These are phyloP conservation scores for Heteromurus nitidus DNA, from an alignment of 2,888 invertebrate genomes.

Conservation along the genomic window DNA sequence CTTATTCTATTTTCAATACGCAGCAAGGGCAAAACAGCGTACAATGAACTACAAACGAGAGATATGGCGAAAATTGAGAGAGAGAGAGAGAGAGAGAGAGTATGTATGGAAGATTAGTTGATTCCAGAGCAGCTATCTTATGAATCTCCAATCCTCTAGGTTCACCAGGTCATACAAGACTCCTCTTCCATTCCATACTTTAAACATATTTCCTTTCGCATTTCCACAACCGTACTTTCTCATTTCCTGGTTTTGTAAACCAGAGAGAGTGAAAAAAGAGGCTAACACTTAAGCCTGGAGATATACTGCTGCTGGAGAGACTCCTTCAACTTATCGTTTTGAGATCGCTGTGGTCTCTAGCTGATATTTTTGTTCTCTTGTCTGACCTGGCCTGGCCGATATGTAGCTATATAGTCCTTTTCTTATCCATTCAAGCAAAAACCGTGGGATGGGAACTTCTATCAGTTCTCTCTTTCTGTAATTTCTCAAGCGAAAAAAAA, in stretches of 20 bases:
- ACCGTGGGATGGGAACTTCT: conserved; percentile 33
- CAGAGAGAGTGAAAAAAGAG: not conserved
- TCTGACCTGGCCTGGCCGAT: conserved; percentile 47
- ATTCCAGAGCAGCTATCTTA: not conserved
- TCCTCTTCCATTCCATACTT: not conserved
- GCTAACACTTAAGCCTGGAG: not conserved
- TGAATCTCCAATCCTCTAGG: conserved; percentile 5
- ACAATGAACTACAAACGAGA: too few species aligned
- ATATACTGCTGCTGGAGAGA: not conserved
- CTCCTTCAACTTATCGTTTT: not conserved
- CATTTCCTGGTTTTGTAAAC: conserved; percentile 42
- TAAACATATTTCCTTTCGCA: not conserved
- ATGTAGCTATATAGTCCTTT: conserved; percentile 29
- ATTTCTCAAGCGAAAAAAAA: conserved; percentile 39
- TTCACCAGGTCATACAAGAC: conserved; percentile 16
- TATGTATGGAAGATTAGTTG: conserved; percentile 8
- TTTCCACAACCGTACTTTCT: conserved; percentile 15
- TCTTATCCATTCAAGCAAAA: conserved; percentile 38
- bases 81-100: not conserved
- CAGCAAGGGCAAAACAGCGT: too few species aligned
- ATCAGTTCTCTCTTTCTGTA: conserved; percentile 35
- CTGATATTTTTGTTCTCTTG: conserved; percentile 48
- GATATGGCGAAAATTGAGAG: not conserved
- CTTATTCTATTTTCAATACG: too few species aligned
- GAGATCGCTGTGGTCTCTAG: not conserved